A percentile compares a stretch with the other conserved stretches of the same genome.
Evolutionary conservation across 2,113 vertebrate genomes (phyloP).

Genomic region (Odocoileus virginianus): DNA sequence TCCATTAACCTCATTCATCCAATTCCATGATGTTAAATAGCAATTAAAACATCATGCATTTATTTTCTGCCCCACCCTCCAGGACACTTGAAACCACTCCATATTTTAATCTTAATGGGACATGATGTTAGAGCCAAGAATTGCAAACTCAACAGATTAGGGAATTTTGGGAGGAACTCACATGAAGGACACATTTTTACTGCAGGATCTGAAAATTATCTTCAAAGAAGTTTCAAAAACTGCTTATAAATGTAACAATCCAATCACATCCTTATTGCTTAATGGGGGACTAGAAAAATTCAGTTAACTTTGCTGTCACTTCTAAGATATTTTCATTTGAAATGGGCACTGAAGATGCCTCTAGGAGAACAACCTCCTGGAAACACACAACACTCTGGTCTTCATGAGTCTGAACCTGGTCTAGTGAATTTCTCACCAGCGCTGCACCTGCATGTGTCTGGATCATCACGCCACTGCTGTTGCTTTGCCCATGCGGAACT

Average conservation of each 20-base stretch:
- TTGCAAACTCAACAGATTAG: background rate
- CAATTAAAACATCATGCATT: constrained; percentile 30
- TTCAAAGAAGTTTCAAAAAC: constrained; percentile 76
- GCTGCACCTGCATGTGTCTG: background rate
- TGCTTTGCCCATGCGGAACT: background rate
- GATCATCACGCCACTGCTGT: background rate
- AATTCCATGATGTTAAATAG: constrained; percentile 24
- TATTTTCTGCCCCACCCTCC: background rate
- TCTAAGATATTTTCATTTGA: constrained; percentile 72
- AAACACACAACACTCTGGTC: background rate
- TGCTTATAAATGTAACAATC: constrained; percentile 76
- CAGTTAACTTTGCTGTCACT: constrained; percentile 67
- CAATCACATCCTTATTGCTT: constrained; percentile 80
- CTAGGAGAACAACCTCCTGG: background rate
- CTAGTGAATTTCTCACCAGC: background rate
- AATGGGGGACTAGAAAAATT: constrained; percentile 75
- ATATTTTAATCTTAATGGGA: constrained; percentile 40
- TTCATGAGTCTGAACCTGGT: background rate
- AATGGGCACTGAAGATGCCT: constrained; percentile 20
- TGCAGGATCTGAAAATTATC: constrained; percentile 80
- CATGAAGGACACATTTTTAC: constrained; percentile 70
- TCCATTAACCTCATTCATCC: constrained; percentile 9
- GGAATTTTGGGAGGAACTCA: constrained; percentile 71
- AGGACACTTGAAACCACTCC: background rate
- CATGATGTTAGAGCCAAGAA: constrained; percentile 34